These are phyloP conservation scores for Argya squamiceps DNA, from an alignment of 2,797 vertebrate species.

Conservation along the genomic window DNA sequence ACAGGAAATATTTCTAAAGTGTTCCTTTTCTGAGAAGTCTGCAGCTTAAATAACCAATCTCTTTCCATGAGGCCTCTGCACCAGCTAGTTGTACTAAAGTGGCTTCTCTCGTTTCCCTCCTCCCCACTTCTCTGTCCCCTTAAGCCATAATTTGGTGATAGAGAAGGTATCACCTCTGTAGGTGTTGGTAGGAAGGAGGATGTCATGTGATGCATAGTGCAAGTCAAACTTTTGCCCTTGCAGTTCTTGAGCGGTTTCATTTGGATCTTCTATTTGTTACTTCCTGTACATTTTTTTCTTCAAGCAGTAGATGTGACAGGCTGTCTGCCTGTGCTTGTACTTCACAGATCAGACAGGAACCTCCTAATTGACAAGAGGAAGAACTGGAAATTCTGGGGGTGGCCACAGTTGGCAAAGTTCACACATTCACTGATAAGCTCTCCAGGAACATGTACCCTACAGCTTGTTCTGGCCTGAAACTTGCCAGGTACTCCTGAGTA, in stretches of 20 bases:
- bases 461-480: neutral
- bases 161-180: neutral
- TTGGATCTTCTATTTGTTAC: neutral
- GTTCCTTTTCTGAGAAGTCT: slow-evolving; percentile 49
- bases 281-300: neutral
- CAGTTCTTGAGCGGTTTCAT: neutral
- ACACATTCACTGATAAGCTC: neutral
- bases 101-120: neutral
- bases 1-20: slow-evolving; percentile 56
- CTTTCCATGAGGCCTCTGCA: slow-evolving; percentile 15
- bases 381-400: neutral
- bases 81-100: neutral
- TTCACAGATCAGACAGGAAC: neutral
- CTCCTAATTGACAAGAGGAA: neutral
- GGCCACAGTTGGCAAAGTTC: neutral
- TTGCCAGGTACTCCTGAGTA: neutral
- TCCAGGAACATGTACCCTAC: neutral
- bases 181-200: neutral
- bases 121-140: neutral
- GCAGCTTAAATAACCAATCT: slow-evolving; percentile 27
- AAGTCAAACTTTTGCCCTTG: neutral
- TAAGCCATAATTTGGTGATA: neutral
- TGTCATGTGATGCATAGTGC: neutral
- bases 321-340: neutral
- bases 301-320: neutral